Evolutionary conservation across 2,113 vertebrate species (phyloP), one percentile per base, ranked within the genome.

Genomic region (Zapus hudsonius): DNA sequence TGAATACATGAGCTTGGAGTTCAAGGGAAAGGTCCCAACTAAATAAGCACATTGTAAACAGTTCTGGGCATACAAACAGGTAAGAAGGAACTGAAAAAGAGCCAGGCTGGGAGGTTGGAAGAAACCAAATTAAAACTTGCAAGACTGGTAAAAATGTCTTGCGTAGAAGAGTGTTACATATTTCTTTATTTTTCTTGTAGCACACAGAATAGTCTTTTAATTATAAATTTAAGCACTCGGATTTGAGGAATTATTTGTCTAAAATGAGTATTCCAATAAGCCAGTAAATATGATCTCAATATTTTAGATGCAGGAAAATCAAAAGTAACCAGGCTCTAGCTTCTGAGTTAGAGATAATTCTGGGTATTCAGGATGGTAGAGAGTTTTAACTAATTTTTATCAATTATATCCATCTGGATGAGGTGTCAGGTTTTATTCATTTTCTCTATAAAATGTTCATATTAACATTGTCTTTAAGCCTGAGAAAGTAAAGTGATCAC

Each of bases 331-430:
- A 40, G 2, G 23, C 2, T 6, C n/a, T 73, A 78, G 5, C 22
- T 80, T 22, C 13, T 55, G 55, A 74, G 36, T 57, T 52, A 82
- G 15, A 84, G 64, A 40, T 15, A 61, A 9, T 70, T 73, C 7
- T 80, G 0, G 52, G 17, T 44, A 4, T 36, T 91, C 15, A 42
- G 3, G 3, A 4, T 81, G 87, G 10, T 42, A 44, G 42, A 90
- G 16, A 74, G 4, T 57, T 91, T 40, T 67, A 1, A 29, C 70
- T 87, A 23, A 38, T 78, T 87, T 89, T 69, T 75, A 74, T 84
- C 25, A 91, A 7, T 78, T 78, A 67, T 89, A 86, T 23, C 33
- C 16, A 42, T 70, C 57, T 87, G 72, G 17, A 96, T 66, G 25
- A 55, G 33, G 11, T 88, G 72, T 2, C 8, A 76, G 63, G 23